Evolutionary conservation across 2,113 vertebrate genomes (phyloP).

Genomic region (Merops nubicus): DNA sequence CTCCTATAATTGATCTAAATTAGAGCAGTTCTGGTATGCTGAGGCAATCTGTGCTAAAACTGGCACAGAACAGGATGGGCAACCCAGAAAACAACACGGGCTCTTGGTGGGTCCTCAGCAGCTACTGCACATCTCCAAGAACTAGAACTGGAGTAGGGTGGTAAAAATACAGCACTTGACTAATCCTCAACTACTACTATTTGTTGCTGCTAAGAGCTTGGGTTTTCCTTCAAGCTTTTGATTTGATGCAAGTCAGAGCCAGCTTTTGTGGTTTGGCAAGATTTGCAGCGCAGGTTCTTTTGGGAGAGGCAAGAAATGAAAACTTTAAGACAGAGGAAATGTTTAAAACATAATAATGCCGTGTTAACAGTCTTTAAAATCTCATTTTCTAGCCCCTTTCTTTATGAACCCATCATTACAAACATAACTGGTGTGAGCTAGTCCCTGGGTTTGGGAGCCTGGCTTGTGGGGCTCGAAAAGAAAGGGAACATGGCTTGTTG

Average conservation of each 20-base stretch:
- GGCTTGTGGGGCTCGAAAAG: background rate
- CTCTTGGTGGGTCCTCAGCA: background rate
- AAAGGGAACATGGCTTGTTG: background rate
- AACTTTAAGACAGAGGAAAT: constrained; percentile 48
- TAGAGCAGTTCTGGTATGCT: background rate
- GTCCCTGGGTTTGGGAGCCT: background rate
- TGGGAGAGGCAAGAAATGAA: constrained; percentile 50
- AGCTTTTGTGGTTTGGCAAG: constrained; percentile 64
- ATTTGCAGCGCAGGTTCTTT: constrained; percentile 33
- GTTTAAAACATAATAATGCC: constrained; percentile 29
- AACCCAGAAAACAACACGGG: background rate
- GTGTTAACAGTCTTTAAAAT: constrained; percentile 38
- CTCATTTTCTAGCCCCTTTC: background rate
- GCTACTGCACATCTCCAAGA: background rate
- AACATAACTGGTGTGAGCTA: background rate
- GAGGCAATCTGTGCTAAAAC: background rate
- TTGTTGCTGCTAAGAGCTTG: constrained; percentile 37
- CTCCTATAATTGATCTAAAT: background rate
- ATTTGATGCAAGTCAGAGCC: constrained; percentile 57
- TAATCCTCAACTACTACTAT: constrained; percentile 15
- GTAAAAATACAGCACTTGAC: background rate
- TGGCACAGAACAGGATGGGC: background rate
- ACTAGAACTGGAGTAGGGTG: background rate
- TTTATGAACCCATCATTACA: background rate
- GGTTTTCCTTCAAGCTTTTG: constrained; percentile 30